These are phyloP conservation scores for Antheraea assamensis DNA, from an alignment of 2,888 invertebrate genomes.

Conservation along the genomic window DNA sequence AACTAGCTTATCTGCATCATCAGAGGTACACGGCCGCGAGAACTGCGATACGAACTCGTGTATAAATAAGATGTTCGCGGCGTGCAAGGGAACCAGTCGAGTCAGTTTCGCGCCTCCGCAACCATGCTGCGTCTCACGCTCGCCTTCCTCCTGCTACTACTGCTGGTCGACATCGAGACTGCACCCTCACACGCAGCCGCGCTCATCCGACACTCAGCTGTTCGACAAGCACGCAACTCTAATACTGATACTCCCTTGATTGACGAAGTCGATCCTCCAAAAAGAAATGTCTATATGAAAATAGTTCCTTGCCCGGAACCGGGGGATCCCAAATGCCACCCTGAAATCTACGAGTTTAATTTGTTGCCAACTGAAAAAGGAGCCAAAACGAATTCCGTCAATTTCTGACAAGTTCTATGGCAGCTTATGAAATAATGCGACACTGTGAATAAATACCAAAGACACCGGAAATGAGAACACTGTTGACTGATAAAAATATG, in stretches of 20 bases:
- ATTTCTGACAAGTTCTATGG: conserved; percentile 9
- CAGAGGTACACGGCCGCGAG: not conserved
- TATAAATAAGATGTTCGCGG: not conserved
- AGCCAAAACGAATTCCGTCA: not conserved
- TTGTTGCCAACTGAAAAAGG: conserved; percentile 22
- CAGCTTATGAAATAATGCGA: not conserved
- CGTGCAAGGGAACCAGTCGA: conserved; percentile 26
- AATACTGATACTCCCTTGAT: not conserved
- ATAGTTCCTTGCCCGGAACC: conserved; percentile 31
- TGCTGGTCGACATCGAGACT: conserved; percentile 22
- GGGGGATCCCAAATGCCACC: conserved; percentile 20
- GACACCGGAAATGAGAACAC: not conserved
- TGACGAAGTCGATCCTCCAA: not conserved
- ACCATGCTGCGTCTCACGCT: conserved; percentile 4
- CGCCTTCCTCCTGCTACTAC: conserved; percentile 26
- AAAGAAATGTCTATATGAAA: conserved; percentile 33
- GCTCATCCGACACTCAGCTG: not conserved
- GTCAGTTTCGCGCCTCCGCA: not conserved
- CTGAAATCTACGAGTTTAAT: conserved; percentile 40
- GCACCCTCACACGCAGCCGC: conserved; percentile 5
- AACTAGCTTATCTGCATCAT: conserved; percentile 18
- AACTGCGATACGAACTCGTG: not conserved
- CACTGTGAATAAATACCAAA: conserved; percentile 16
- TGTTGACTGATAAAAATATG: not conserved
- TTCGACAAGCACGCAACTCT: not conserved